Evolutionary conservation across 2,888 invertebrate genomes (phyloP), one percentile per base, ranked within the genome.

Genomic region (Pollenia labialis): DNA sequence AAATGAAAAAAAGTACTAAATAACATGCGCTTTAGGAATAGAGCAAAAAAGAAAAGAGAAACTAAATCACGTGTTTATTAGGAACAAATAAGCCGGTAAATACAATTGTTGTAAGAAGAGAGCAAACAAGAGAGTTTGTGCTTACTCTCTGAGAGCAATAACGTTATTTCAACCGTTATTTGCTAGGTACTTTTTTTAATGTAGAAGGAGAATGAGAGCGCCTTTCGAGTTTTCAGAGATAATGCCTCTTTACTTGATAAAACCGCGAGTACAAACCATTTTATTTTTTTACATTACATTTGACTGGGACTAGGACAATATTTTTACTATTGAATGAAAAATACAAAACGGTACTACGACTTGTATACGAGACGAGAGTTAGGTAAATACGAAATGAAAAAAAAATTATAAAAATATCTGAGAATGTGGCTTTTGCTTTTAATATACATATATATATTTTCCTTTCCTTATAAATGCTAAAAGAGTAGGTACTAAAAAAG

Each of bases 251-350:
- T 42, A 18, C 6, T 66, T 69, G 6, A 6, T 4, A 54, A 10
- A 44, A 11, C 2, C 23, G 56, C 16, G 18, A 42, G 10, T 18
- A 4, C 2, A 32, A 52, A 23, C n/a, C 7, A 4, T 32, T 32
- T 32, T 4, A 6, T 32, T 32, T 32, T 23, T 32, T 32, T 32
- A 58, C 50, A 46, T 23, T 14, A 52, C 44, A 32, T 46, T 32
- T 80, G 50, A 82, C 83, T 84, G 84, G 88, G 92, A 91, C 92
- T 92, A 92, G 90, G 91, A 89, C 92, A 92, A 91, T 90, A 91
- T 88, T 89, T 91, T 92, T 90, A 89, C 87, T 88, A 90, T 91
- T 92, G 91, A 87, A 89, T 90, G 89, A 82, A 87, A 64, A 40
- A 48, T n/a, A 44, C 32, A 0, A 56, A 44, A n/a, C 42, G 10